These are phyloP conservation scores for Boulengeromyrus knoepffleri DNA, from an alignment of 2,113 vertebrate genomes.

Conservation along the genomic window DNA sequence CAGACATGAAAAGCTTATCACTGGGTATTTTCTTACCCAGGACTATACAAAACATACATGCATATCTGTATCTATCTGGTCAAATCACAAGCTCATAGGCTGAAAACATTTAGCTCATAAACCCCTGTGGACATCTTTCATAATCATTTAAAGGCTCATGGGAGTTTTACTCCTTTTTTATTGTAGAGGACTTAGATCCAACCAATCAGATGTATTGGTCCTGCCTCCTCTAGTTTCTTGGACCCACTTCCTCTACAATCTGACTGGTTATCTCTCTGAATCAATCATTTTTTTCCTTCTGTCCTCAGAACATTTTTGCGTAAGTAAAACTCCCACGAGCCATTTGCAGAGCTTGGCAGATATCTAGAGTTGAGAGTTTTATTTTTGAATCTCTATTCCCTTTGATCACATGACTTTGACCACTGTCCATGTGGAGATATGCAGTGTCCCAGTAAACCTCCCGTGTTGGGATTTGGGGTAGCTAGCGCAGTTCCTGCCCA, in stretches of 20 bases:
- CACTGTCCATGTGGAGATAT: neutral
- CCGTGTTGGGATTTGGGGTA: neutral
- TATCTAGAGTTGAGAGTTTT: neutral
- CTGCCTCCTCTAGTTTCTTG: too few relatives aligned
- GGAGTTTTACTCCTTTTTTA: too few relatives aligned
- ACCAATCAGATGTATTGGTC: too few relatives aligned
- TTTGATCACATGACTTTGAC: neutral
- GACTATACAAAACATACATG: neutral
- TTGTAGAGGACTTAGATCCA: too few relatives aligned
- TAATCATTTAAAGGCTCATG: neutral
- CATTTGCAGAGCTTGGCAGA: neutral
- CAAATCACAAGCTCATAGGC: neutral
- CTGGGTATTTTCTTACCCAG: neutral
- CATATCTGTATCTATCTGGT: neutral
- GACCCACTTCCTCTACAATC: too few relatives aligned
- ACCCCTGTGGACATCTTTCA: neutral
- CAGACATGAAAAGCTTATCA: neutral
- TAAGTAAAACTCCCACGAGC: too few relatives aligned
- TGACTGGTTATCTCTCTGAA: too few relatives aligned
- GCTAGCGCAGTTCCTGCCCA: neutral
- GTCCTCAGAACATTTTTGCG: too few relatives aligned
- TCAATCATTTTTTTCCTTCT: too few relatives aligned
- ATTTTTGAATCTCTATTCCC: neutral
- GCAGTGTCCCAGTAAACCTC: neutral
- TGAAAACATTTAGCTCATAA: neutral